phyloP scores from a whole-genome alignment of 2,113 vertebrate genomes.

The Holacanthus passer region DNA sequence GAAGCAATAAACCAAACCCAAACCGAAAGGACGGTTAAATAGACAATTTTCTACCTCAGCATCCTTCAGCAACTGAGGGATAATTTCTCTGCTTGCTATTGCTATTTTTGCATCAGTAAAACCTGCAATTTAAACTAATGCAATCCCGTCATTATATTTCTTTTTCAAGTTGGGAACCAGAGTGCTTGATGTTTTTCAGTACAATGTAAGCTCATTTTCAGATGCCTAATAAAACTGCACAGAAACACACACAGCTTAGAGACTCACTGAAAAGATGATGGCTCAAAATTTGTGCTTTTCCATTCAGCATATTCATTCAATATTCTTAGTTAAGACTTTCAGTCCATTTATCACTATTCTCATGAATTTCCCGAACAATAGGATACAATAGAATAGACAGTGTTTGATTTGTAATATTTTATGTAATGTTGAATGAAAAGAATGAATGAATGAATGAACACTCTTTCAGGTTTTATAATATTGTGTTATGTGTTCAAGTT shows the following conservation, averaged over 20 bases:
- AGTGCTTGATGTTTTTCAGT: not conserved
- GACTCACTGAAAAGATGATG: not conserved
- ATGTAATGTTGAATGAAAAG: too few species aligned
- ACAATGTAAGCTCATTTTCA: not conserved
- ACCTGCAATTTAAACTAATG: not conserved
- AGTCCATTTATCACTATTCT: not conserved
- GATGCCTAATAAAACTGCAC: not conserved
- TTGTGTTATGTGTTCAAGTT: not conserved
- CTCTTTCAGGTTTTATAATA: not conserved
- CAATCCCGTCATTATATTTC: not conserved
- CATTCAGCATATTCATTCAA: not conserved
- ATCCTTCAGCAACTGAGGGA: not conserved
- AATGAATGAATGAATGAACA: not conserved
- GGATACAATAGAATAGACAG: too few species aligned
- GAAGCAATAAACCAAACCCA: not conserved
- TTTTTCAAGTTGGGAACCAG: constrained; percentile 3
- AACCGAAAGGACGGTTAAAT: not conserved
- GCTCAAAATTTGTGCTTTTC: not conserved
- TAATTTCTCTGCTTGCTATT: not conserved
- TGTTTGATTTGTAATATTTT: not conserved
- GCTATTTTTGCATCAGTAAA: constrained; percentile 17
- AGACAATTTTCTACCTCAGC: not conserved
- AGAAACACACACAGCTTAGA: not conserved
- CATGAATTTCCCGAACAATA: not conserved
- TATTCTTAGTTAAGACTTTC: not conserved